Evolutionary conservation across 2,888 invertebrate genomes (phyloP).

Genomic region (Tenodera sinensis): DNA sequence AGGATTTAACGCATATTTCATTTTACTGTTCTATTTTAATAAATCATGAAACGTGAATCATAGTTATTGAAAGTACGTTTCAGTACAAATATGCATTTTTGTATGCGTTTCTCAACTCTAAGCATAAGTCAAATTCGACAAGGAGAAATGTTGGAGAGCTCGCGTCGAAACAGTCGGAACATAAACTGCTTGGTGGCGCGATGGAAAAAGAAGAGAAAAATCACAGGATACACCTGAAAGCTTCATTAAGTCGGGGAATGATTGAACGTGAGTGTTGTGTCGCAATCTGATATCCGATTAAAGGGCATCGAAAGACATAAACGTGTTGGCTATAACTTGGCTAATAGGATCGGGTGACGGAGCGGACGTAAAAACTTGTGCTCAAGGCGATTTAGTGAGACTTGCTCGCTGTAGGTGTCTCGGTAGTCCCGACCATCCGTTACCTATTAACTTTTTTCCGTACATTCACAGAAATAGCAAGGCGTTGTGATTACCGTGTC

Average conservation of each 20-base stretch:
- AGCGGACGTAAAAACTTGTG: neutral
- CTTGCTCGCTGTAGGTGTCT: neutral
- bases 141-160: too few species aligned
- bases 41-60: too few species aligned
- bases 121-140: too few species aligned
- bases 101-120: too few species aligned
- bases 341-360: neutral
- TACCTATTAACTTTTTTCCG: neutral
- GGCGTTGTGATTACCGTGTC: too few species aligned
- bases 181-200: too few species aligned
- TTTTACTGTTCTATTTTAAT: too few species aligned
- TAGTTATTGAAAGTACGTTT: too few species aligned
- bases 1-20: too few species aligned
- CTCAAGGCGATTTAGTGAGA: neutral
- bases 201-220: neutral
- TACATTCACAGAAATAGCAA: neutral
- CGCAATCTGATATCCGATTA: neutral
- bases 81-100: too few species aligned
- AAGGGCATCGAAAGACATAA: neutral
- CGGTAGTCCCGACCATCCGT: neutral
- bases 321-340: neutral
- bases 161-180: too few species aligned
- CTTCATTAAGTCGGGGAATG: neutral
- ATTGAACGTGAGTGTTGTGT: neutral
- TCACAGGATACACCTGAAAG: neutral